A percentile compares a stretch with the other conserved stretches of the same genome.
Conservation (phyloP, 30 jellyfish, hydroid and myxozoan species). For the Chrysaora quinquecirrha region DNA sequence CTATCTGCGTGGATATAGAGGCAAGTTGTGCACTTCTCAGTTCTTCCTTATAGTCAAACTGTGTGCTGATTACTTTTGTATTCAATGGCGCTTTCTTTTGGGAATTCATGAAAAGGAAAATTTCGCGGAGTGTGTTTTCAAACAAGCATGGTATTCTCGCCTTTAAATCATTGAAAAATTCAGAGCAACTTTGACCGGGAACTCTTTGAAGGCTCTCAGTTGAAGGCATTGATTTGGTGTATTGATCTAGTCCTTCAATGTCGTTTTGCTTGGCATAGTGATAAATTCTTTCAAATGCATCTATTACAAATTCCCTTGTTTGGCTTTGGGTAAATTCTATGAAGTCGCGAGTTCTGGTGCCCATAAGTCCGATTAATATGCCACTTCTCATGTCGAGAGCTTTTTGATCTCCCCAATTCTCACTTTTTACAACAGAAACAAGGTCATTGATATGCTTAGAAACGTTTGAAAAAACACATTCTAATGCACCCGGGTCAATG, state of each 20-base stretch:
- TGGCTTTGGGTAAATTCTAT: not conserved
- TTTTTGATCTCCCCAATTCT: not conserved
- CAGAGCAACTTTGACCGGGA: constrained; percentile 21
- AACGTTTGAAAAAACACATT: constrained; percentile 4
- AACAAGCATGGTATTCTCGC: constrained; percentile 22
- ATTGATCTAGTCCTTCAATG: not conserved
- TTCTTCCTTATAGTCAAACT: not conserved
- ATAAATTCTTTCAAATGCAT: constrained; percentile 16
- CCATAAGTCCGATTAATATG: not conserved
- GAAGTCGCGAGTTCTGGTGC: not conserved
- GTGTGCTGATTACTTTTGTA: constrained; percentile 29
- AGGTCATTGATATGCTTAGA: not conserved
- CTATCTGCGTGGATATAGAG: constrained; percentile 21
- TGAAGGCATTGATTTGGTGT: constrained; percentile 21
- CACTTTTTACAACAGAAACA: not conserved
- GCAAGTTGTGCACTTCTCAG: constrained; percentile 31
- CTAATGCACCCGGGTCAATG: not conserved
- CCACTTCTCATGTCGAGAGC: not conserved
- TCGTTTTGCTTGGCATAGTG: constrained; percentile 20
- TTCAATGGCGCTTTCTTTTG: constrained; percentile 16
- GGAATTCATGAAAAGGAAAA: not conserved
- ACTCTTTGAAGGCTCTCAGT: not conserved
- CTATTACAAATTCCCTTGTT: not conserved
- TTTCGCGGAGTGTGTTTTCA: constrained; percentile 15
- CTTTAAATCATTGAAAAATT: constrained; percentile 4